Conservation (phyloP, 2,113 vertebrate genomes). For the Mustela lutreola region DNA sequence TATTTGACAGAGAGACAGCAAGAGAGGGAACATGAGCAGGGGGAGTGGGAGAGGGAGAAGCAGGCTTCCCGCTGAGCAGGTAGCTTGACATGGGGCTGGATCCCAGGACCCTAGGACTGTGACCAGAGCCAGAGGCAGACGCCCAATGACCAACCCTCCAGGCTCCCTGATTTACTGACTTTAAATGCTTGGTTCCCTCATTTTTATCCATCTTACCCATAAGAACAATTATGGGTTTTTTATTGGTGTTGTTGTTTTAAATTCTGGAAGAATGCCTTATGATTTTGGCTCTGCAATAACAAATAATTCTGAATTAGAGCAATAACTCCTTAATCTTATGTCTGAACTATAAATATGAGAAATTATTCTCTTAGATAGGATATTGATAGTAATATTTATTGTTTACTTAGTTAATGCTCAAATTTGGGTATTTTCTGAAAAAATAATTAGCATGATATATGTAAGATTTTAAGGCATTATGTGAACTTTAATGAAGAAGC, state of each 20-base stretch:
- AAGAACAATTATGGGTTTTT: background rate
- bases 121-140: too few relatives aligned
- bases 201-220: background rate
- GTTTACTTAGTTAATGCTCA: background rate
- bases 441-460: background rate
- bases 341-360: background rate
- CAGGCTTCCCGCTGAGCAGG: too few relatives aligned
- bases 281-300: background rate
- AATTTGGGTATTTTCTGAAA: conserved; percentile 11
- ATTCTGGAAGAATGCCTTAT: conserved; percentile 36
- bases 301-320: background rate
- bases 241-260: background rate
- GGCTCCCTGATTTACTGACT: conserved; percentile 39
- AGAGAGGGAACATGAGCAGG: too few relatives aligned
- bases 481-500: background rate
- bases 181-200: conserved; percentile 25
- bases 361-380: background rate
- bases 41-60: too few relatives aligned
- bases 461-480: background rate
- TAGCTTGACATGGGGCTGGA: too few relatives aligned
- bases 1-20: too few relatives aligned
- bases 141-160: too few relatives aligned
- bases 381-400: background rate
- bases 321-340: background rate
- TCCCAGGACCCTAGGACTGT: too few relatives aligned